Conservation (phyloP, 2,113 vertebrate species). For the Takifugu flavidus region DNA sequence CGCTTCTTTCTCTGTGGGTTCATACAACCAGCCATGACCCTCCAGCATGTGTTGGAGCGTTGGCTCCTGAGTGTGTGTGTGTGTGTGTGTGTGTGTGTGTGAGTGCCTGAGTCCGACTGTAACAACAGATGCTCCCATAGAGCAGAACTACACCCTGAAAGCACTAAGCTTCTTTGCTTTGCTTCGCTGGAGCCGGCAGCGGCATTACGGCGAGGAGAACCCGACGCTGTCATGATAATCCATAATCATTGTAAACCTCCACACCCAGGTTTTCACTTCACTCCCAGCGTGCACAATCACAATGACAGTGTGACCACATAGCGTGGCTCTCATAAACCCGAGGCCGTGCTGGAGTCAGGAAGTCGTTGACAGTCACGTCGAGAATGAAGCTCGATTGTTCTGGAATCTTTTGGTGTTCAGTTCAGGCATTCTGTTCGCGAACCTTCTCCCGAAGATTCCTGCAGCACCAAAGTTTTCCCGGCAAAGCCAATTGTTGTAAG, state of each 20-base stretch:
- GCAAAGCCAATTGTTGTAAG: conserved; percentile 31
- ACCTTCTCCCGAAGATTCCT: no score
- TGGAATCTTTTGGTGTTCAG: no score
- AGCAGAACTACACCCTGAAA: conserved; percentile 39
- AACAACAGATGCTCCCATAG: conserved; percentile 58
- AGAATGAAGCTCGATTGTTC: background rate
- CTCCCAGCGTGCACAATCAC: conserved; percentile 10
- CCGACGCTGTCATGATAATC: conserved; percentile 49
- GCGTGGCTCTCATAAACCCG: conserved; percentile 14
- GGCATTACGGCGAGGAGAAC: conserved; percentile 34
- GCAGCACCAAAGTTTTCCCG: conserved; percentile 15
- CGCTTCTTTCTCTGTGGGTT: no score
- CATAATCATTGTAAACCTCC: conserved; percentile 48
- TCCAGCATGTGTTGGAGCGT: conserved; percentile 47
- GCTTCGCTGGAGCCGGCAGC: conserved; percentile 21
- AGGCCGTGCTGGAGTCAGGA: conserved; percentile 5
- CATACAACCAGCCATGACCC: conserved; percentile 26
- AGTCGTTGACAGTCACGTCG: no score
- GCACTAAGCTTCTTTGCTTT: conserved; percentile 65
- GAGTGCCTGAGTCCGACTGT: conserved; percentile 6
- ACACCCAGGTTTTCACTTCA: conserved; percentile 40
- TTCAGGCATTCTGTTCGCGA: no score
- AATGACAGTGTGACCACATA: conserved; percentile 17
- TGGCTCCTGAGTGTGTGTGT: conserved; percentile 20
- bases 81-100: conserved; percentile 13